Conservation (phyloP, 1,140 invertebrate genomes). For the Drosophila trapezifrons region DNA sequence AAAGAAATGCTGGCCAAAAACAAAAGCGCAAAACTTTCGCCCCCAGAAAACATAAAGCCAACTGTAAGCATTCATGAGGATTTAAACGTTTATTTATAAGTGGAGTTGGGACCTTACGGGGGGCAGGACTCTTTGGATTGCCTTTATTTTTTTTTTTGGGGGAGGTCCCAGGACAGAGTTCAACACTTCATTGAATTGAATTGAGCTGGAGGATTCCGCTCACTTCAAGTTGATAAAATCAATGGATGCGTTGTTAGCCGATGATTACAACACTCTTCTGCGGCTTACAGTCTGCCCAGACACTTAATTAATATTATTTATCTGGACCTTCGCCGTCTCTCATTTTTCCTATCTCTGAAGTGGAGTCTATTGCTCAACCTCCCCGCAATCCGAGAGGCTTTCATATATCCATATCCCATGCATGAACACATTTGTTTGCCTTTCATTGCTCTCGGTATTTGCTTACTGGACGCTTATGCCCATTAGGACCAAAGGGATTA, state of each 20-base stretch:
- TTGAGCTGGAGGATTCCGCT: slow-evolving; percentile 28
- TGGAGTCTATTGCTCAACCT: slow-evolving; percentile 11
- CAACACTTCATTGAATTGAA: slow-evolving; percentile 74
- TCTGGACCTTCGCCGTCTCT: slow-evolving; percentile 20
- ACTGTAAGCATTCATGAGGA: slow-evolving; percentile 82
- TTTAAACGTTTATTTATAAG: slow-evolving; percentile 82
- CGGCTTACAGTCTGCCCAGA: slow-evolving; percentile 41
- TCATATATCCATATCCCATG: slow-evolving; percentile 17
- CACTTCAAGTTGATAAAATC: slow-evolving; percentile 59
- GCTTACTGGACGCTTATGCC: slow-evolving; percentile 32
- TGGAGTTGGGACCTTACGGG: slow-evolving; percentile 1
- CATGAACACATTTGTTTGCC: slow-evolving; percentile 64
- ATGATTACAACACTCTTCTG: slow-evolving; percentile 59
- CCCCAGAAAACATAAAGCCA: slow-evolving; percentile 67
- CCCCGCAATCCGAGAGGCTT: slow-evolving; percentile 17
- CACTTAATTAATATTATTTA: slow-evolving; percentile 64
- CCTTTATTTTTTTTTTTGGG: slow-evolving; percentile 16
- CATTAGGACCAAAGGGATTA: not conserved
- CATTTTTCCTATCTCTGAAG: slow-evolving; percentile 6
- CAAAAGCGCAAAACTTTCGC: slow-evolving; percentile 68
- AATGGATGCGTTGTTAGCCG: slow-evolving; percentile 52
- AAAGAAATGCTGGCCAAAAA: slow-evolving; percentile 69
- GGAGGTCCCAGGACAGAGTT: slow-evolving; percentile 30
- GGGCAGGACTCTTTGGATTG: slow-evolving; percentile 9
- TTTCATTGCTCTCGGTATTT: slow-evolving; percentile 73